These are phyloP conservation scores for Nemotelus nigrinus DNA, from an alignment of 2,888 invertebrate genomes.

Conservation along the genomic window DNA sequence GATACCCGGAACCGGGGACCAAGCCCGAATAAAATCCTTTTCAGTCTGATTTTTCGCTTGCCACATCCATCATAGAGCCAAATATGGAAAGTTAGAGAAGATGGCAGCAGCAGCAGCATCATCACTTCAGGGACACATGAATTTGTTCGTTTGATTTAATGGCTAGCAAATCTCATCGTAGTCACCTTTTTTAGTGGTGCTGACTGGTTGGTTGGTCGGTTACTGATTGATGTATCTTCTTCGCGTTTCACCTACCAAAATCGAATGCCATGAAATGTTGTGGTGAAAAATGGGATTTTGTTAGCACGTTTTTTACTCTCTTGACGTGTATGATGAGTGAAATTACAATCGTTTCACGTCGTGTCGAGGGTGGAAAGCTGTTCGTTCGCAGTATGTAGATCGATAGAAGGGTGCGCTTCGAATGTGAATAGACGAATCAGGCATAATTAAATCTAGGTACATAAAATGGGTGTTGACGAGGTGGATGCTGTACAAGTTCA, in stretches of 20 bases:
- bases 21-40: background rate
- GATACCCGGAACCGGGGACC: background rate
- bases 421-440: background rate
- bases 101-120: background rate
- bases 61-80: constrained; percentile 4
- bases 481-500: constrained; percentile 6
- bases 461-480: constrained; percentile 28
- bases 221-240: background rate
- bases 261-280: constrained; percentile 50
- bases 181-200: background rate
- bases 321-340: background rate
- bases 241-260: constrained; percentile 28
- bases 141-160: constrained; percentile 41
- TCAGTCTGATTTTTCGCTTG: constrained; percentile 16
- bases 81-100: background rate
- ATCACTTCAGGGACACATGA: constrained; percentile 16
- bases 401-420: background rate
- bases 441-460: constrained; percentile 31
- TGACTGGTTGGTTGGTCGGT: background rate
- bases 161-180: constrained; percentile 29
- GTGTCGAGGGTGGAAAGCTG: constrained; percentile 13
- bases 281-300: constrained; percentile 49
- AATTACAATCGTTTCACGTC: background rate
- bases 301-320: background rate
- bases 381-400: background rate